Evolutionary conservation across 2,888 invertebrate genomes (phyloP), one percentile per base, ranked within the genome.

Genomic region (Balanococcus diminutus): DNA sequence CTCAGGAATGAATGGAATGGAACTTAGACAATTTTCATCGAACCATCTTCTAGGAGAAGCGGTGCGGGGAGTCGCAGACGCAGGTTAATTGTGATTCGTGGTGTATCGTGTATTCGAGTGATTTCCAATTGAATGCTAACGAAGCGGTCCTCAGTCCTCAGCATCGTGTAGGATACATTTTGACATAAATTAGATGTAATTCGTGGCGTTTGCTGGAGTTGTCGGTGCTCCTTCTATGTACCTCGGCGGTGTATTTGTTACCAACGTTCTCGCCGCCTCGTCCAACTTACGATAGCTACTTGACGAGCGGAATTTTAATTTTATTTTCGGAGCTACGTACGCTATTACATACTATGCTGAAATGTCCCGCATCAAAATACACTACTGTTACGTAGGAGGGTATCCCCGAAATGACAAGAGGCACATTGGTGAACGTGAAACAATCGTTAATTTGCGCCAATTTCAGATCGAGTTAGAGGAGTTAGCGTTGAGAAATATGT

Each of bases 51-150:
- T 16, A 42, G 19, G n/a, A 16, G 4, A 6, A n/a, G 75, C 8
- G 16, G 16, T 8, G 32, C 1, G 1, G 16, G 8, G 2, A 32
- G 2, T 5, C 22, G 16, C 5, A 5, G 11, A 28, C 5, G 1
- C n/a, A 75, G n/a, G n/a, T 36, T 75, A 75, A 32, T 75, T 75
- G 75, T n/a, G 75, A 75, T 75, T 75, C 75, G 31, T n/a, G 32
- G 28, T n/a, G 22, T 75, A 32, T 32, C n/a, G 28, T n/a, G 22
- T 75, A 32, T 32, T 32, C 32, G 32, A 67, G 28, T 75, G 32
- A 32, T 75, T 75, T 75, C 75, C n/a, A 75, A 75, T 75, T 75
- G 75, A 75, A 75, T 75, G 19, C 32, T 75, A 75, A 75, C 75
- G n/a, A 25, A 22, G 14, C 25, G 67, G 28, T 28, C 67, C 67